phyloP scores from a whole-genome alignment of 2,797 vertebrate species.

The Catamblyrhynchus diadema region DNA sequence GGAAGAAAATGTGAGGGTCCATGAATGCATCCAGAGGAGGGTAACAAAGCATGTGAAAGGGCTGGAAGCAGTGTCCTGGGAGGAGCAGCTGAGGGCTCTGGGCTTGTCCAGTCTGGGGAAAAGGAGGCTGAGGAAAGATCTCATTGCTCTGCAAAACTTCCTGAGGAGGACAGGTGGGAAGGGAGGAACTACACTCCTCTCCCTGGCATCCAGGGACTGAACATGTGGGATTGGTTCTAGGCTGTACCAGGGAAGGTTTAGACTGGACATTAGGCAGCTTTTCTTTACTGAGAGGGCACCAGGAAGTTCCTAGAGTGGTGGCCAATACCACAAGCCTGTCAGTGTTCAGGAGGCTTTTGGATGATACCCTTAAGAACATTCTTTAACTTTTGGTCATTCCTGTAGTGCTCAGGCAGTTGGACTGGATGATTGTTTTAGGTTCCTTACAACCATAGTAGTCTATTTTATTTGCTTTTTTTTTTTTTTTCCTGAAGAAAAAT shows the following conservation, averaged over 20 bases:
- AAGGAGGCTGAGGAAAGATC: neutral
- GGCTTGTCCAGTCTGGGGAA: neutral
- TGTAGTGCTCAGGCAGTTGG: neutral
- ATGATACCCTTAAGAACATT: no score
- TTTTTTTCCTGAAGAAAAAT: neutral
- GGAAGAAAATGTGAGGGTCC: neutral
- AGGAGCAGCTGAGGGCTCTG: neutral
- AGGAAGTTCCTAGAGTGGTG: neutral
- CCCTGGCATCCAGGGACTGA: neutral
- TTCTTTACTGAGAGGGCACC: neutral
- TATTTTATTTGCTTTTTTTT: neutral
- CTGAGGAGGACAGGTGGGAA: neutral
- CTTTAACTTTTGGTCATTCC: neutral
- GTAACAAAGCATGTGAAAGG: rapidly evolving
- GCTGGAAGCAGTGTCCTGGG: neutral
- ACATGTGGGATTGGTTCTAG: neutral
- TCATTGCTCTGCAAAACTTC: neutral
- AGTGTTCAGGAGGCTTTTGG: neutral
- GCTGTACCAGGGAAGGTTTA: neutral
- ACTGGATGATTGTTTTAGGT: neutral
- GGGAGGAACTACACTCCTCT: neutral
- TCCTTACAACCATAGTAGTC: neutral
- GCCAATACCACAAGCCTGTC: no score
- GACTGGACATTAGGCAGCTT: neutral
- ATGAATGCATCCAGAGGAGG: neutral